Conservation (phyloP, 2,797 vertebrate genomes). For the Otus scops region DNA sequence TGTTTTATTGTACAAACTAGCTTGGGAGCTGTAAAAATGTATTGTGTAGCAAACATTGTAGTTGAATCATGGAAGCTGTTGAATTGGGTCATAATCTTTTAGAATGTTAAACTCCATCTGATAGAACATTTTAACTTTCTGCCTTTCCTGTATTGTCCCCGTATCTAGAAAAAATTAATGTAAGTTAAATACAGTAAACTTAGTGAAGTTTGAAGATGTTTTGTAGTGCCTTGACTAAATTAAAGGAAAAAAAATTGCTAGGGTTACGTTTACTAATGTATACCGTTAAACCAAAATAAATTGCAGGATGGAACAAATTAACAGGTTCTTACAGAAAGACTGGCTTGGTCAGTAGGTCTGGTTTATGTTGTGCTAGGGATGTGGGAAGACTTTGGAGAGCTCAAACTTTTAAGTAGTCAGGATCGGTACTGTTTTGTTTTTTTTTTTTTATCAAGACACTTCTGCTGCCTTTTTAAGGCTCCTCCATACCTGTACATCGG, state of each 20-base stretch:
- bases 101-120: background rate
- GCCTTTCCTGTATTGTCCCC: background rate
- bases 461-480: background rate
- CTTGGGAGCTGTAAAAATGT: background rate
- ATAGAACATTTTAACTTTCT: background rate
- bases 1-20: background rate
- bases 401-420: background rate
- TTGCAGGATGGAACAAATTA: background rate
- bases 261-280: background rate
- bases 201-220: background rate
- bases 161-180: background rate
- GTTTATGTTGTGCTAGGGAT: background rate
- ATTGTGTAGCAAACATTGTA: background rate
- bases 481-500: fast-evolving
- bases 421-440: background rate
- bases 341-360: background rate
- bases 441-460: background rate
- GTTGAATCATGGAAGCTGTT: background rate
- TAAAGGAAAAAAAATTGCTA: background rate
- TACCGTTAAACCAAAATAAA: background rate
- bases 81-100: background rate
- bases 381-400: background rate
- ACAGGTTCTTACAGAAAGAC: background rate
- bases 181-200: background rate
- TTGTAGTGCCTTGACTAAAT: background rate